Evolutionary conservation across 2,888 invertebrate genomes (phyloP), one percentile per base, ranked within the genome.

Genomic region (Ophion obscuratus): DNA sequence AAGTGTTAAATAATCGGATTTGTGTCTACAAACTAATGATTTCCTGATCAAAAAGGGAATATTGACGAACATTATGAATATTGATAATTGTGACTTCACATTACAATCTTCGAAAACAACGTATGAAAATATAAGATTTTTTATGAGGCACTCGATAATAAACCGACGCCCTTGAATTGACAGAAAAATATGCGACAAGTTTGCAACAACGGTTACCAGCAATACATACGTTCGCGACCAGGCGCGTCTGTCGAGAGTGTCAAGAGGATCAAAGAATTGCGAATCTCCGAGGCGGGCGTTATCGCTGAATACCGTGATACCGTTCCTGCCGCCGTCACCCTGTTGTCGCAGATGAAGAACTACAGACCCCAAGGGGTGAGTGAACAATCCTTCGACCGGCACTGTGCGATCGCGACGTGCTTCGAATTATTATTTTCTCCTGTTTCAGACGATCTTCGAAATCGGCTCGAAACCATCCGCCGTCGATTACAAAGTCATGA

Each of bases 211-310:
- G 99, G 98, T 0, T 98, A 98, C 95, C 97, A 97, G 92, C 98
- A 99, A 89, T 99, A 99, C 94, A 92, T 98, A 1, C 95, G 96
- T 88, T 98, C 99, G 87, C 95, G 99, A 85, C 98, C 98, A 67
- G 95, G 96, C 0, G 98, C 99, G 0, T 98, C 99, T 0, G 95
- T 96, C 0, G 99, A 99, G 92, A 98, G 98, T 86, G 97, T 99
- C 90, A 96, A 96, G 88, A 95, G 99, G 87, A 96, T 97, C 14
- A 99, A 99, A 94, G 95, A 95, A 62, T 94, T 97, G 0, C 93
- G 96, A 24, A 93, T 96, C 36, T 90, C 91, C 6, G 95, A 95
- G 6, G 94, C 96, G 9, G 95, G 95, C 10, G 92, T 96, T 20
- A 97, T 97, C 95, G 97, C 97, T 78, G 91, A 93, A 89, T 94